Evolutionary conservation across 2,888 invertebrate genomes (phyloP), one percentile per base, ranked within the genome.

Genomic region (Trichopoda pennipes): DNA sequence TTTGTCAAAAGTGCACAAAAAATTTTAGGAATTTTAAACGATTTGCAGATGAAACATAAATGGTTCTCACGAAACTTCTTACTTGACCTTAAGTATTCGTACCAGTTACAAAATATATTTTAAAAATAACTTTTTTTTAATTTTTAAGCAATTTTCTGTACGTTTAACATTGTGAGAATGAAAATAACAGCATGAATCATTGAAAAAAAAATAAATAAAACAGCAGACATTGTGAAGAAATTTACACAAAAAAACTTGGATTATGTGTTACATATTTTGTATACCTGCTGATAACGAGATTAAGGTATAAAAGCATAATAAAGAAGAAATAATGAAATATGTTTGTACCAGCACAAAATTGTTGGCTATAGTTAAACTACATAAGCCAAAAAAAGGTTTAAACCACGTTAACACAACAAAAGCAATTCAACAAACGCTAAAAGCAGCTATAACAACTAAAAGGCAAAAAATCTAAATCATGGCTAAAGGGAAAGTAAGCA

Each of bases 371-470:
- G 19, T 38, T 14, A 68, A 17, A 63, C 19, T 51, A 14, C 66
- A 64, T 23, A 70, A 23, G 60, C n/a, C 38, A 69, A 60, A 56
- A 68, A 56, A 60, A 19, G 47, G 49, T 68, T 60, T 70, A 42
- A 82, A 72, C 78, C 66, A 79, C 66, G 72, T 75, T 75, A 56
- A 78, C n/a, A n/a, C n/a, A n/a, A n/a, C 75, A 32, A 73, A 69
- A 35, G 19, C 42, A 58, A 38, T 35, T 60, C 14, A 16, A 72
- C 19, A 32, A 56, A 64, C 19, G 63, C 58, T 42, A 55, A 64
- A 72, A 44, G 6, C 23, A 63, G 2, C 49, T n/a, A 44, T 47
- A 44, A 53, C 21, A 55, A 55, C 66, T 60, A 49, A 53, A 58
- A 55, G 38, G 3, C 9, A 19, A 53, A 60, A 58, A 66, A 51